phyloP scores from a whole-genome alignment of 2,888 invertebrate genomes.

The Aelia acuminata region DNA sequence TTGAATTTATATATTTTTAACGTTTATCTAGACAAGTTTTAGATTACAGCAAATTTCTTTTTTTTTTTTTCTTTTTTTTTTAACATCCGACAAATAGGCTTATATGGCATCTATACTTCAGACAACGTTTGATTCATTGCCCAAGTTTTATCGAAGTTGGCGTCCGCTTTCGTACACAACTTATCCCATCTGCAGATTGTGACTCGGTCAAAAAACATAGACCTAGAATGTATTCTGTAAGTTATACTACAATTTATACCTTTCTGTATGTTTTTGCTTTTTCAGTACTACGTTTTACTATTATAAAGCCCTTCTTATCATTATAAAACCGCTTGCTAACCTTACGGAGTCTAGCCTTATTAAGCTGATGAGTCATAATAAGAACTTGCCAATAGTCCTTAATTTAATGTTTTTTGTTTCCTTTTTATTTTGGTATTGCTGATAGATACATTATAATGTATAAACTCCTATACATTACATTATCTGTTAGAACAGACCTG shows the following conservation, averaged over 20 bases:
- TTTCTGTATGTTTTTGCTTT: not conserved
- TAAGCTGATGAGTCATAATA: too few relatives aligned
- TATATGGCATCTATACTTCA: not conserved
- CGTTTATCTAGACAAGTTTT: not conserved
- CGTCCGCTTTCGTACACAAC: slow-evolving; percentile 10
- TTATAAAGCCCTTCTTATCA: too few relatives aligned
- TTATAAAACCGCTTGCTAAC: too few relatives aligned
- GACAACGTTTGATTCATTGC: not conserved
- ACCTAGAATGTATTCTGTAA: not conserved
- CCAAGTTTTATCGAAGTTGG: not conserved
- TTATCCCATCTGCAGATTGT: not conserved
- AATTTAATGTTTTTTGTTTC: too few relatives aligned
- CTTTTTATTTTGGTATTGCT: too few relatives aligned
- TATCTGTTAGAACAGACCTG: too few relatives aligned
- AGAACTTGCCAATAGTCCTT: too few relatives aligned
- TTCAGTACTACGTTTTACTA: too few relatives aligned
- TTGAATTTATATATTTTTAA: too few relatives aligned
- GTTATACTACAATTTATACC: not conserved
- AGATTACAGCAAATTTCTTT: not conserved
- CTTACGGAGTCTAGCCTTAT: too few relatives aligned
- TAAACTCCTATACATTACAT: too few relatives aligned
- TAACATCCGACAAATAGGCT: slow-evolving; percentile 2
- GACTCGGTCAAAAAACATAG: not conserved
- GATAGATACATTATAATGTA: too few relatives aligned
- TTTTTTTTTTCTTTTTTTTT: not conserved